Conservation (phyloP, 1,140 invertebrate species). For the Drosophila seguyi region DNA sequence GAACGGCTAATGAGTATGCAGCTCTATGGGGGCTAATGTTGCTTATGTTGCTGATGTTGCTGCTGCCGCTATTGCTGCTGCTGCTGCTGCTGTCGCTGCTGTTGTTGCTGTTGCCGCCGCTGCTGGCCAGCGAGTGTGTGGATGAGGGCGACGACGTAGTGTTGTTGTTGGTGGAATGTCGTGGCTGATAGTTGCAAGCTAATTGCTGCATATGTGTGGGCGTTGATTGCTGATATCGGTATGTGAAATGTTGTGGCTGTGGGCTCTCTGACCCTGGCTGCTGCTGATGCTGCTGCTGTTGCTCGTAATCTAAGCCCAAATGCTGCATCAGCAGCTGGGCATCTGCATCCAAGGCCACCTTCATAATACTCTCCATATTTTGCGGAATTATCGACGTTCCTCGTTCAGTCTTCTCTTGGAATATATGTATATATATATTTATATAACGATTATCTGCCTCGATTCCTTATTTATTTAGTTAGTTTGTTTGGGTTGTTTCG, state of each 20-base stretch:
- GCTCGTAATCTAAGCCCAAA: conserved; percentile 34
- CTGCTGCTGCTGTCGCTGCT: background rate
- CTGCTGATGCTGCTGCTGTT: conserved; percentile 19
- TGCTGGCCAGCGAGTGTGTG: conserved; percentile 59
- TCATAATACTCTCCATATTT: conserved; percentile 76
- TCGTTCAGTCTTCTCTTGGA: conserved; percentile 72
- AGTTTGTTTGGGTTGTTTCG: conserved; percentile 9
- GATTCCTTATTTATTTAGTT: conserved; percentile 28
- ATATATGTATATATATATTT: conserved; percentile 48
- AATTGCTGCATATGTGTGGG: conserved; percentile 65
- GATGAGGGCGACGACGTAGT: conserved; percentile 72
- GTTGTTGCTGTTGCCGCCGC: background rate
- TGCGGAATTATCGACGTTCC: conserved; percentile 28
- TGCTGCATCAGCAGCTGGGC: conserved; percentile 68
- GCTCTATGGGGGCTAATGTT: conserved; percentile 30
- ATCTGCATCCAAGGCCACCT: conserved; percentile 59
- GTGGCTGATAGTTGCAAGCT: conserved; percentile 63
- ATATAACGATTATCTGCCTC: conserved; percentile 34
- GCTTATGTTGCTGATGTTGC: conserved; percentile 25
- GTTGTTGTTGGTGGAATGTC: conserved; percentile 58
- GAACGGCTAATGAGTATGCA: conserved; percentile 67
- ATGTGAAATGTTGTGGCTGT: conserved; percentile 58
- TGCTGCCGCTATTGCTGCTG: background rate
- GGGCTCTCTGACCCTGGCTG: conserved; percentile 38
- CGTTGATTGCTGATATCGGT: conserved; percentile 63